Evolutionary conservation across 2,113 vertebrate species (phyloP).

Genomic region (Thomomys bottae): DNA sequence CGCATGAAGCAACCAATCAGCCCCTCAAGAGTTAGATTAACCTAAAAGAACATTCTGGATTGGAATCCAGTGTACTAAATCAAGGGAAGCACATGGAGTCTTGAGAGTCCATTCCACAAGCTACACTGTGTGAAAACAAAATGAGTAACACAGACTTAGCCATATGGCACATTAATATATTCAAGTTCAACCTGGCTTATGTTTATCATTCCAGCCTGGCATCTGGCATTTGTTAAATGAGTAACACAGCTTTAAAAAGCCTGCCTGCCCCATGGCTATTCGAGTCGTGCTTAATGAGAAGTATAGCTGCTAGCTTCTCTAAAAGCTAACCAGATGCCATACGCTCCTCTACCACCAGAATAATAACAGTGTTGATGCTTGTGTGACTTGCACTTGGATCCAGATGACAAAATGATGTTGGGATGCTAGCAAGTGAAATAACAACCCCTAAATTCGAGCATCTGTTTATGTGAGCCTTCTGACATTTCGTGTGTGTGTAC

Average conservation of each 20-base stretch:
- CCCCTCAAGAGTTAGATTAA: neutral
- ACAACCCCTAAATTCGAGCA: neutral
- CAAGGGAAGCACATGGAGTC: neutral
- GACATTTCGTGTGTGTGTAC: neutral
- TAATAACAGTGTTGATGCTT: conserved; percentile 18
- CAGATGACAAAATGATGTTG: conserved; percentile 3
- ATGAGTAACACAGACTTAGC: conserved; percentile 51
- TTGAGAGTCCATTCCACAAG: conserved; percentile 36
- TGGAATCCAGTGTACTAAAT: neutral
- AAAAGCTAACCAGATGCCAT: conserved; percentile 41
- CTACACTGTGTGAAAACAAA: neutral
- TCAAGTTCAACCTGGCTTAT: conserved; percentile 45
- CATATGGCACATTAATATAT: conserved; percentile 54
- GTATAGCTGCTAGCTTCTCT: conserved; percentile 46
- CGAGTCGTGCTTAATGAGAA: conserved; percentile 59
- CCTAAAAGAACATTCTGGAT: neutral
- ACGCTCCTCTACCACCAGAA: neutral
- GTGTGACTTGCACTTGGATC: neutral
- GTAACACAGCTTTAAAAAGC: conserved; percentile 62
- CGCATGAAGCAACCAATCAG: neutral
- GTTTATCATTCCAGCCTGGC: conserved; percentile 69
- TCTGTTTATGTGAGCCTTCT: neutral
- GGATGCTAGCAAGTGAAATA: conserved; percentile 10
- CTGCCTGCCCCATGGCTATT: conserved; percentile 40
- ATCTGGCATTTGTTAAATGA: conserved; percentile 74